Conservation (phyloP, 1,140 invertebrate species). For the Procambarus clarkii region DNA sequence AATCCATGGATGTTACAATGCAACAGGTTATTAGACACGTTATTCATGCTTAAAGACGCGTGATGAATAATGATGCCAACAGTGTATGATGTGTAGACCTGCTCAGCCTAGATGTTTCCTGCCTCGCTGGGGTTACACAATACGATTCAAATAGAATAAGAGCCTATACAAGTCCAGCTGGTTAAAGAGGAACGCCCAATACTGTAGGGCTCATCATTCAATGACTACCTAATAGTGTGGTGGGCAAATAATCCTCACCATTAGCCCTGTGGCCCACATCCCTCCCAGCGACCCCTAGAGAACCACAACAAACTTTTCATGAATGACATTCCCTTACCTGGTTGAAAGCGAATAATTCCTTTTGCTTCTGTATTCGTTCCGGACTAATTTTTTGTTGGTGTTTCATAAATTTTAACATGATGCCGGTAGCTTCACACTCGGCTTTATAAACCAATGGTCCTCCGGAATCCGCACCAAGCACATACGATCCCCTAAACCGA, state of each 20-base stretch:
- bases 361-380: slow-evolving; percentile 62
- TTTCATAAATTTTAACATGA: slow-evolving; percentile 68
- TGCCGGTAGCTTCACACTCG: background rate
- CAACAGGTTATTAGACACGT: too few species aligned
- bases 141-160: too few species aligned
- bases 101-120: too few species aligned
- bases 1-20: too few species aligned
- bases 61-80: too few species aligned
- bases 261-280: background rate
- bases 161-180: too few species aligned
- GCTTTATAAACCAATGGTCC: slow-evolving; percentile 12
- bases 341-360: slow-evolving; percentile 53
- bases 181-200: too few species aligned
- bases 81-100: too few species aligned
- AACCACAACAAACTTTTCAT: background rate
- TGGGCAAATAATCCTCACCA: background rate
- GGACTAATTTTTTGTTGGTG: slow-evolving; percentile 60
- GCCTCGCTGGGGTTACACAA: too few species aligned
- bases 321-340: slow-evolving; percentile 32
- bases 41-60: too few species aligned
- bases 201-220: too few species aligned
- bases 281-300: background rate
- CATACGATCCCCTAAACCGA: slow-evolving; percentile 30
- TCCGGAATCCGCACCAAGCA: slow-evolving; percentile 10
- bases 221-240: too few species aligned